Evolutionary conservation across 23 tunicate genomes (phyloP).

Genomic region (Botrylloides violaceus): DNA sequence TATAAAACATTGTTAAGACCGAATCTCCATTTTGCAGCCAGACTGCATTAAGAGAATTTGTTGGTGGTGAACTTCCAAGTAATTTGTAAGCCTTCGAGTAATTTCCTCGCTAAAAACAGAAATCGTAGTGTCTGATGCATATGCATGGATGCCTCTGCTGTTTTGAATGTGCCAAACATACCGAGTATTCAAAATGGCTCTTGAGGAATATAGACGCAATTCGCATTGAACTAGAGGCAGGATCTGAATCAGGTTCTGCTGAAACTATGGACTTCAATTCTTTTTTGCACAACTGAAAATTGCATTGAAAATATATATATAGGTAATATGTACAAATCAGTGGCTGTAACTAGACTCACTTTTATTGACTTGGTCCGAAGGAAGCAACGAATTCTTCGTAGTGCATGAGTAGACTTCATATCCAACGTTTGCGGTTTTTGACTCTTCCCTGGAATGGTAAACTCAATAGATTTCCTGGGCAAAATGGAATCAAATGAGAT

Average conservation of each 20-base stretch:
- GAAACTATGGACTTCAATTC: conserved; percentile 44
- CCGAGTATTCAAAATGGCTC: conserved; percentile 75
- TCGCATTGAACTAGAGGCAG: conserved; percentile 6
- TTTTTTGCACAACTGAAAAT: conserved; percentile 43
- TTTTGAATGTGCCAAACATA: conserved; percentile 29
- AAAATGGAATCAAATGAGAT: too few species aligned
- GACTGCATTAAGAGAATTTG: conserved; percentile 16
- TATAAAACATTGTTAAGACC: conserved; percentile 46
- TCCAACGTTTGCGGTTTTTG: background rate
- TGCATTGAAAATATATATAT: background rate
- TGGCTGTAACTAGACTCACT: background rate
- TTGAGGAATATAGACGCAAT: conserved; percentile 58
- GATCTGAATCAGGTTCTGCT: background rate
- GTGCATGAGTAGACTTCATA: background rate
- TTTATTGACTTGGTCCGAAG: conserved; percentile 53
- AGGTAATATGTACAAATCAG: background rate
- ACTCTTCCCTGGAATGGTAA: conserved; percentile 13
- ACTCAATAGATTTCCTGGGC: too few species aligned
- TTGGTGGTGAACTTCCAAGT: conserved; percentile 51
- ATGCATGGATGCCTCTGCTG: too few species aligned
- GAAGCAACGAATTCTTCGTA: conserved; percentile 30
- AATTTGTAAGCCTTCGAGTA: conserved; percentile 74
- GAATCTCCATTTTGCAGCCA: conserved; percentile 24
- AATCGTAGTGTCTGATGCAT: background rate
- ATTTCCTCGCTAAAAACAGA: conserved; percentile 42